Evolutionary conservation across 30 jellyfish, hydroid and myxozoan genomes (phyloP).

Genomic region (Turritopsis dohrnii): DNA sequence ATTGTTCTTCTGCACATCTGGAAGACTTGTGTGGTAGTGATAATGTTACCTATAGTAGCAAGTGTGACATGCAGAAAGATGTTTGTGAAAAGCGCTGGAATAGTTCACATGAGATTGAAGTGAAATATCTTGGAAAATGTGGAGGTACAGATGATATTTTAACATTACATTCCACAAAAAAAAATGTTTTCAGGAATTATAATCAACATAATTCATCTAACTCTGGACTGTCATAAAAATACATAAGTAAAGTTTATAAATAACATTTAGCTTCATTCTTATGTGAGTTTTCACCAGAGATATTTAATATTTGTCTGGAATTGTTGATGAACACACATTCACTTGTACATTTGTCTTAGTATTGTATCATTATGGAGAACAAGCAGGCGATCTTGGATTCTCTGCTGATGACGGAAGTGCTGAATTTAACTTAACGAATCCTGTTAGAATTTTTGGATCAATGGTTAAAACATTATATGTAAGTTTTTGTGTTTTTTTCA

Average conservation of each 20-base stretch:
- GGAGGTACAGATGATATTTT: background rate
- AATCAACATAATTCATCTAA: too few relatives aligned
- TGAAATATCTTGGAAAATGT: background rate
- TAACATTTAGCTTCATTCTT: too few relatives aligned
- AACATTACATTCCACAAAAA: background rate
- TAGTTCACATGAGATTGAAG: background rate
- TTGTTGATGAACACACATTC: too few relatives aligned
- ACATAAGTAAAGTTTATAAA: too few relatives aligned
- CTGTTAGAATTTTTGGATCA: background rate
- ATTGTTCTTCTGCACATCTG: background rate
- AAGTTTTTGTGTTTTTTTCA: too few relatives aligned
- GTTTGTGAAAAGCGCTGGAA: background rate
- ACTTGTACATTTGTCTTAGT: constrained; percentile 1
- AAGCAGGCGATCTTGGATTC: background rate
- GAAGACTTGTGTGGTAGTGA: constrained; percentile 7
- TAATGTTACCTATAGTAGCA: background rate
- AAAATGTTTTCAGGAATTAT: too few relatives aligned
- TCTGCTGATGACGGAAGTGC: background rate
- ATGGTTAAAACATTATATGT: background rate
- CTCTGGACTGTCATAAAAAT: too few relatives aligned
- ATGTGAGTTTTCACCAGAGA: too few relatives aligned
- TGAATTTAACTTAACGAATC: background rate
- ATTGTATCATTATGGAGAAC: background rate
- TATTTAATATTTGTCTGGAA: too few relatives aligned
- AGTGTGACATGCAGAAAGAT: background rate